A percentile compares a stretch with the other conserved stretches of the same genome.
Conservation (phyloP, 2,888 invertebrate species). For the Eupithecia abbreviata region DNA sequence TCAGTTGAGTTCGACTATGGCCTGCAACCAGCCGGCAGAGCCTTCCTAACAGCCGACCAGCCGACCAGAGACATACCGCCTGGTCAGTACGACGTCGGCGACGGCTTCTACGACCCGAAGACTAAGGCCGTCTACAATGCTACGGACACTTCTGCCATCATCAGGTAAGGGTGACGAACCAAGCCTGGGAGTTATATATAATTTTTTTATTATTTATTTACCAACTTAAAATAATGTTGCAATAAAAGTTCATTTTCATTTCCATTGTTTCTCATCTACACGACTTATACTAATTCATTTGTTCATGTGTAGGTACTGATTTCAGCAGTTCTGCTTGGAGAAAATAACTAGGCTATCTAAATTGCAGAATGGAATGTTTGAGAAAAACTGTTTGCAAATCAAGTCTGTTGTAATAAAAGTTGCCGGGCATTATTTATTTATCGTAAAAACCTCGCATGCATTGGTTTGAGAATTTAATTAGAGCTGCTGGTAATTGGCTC, state of each 20-base stretch:
- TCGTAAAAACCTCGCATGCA: conserved; percentile 1
- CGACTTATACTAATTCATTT: too few species aligned
- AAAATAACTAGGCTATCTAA: too few species aligned
- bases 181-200: too few species aligned
- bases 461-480: conserved; percentile 45
- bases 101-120: conserved; percentile 87
- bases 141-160: conserved; percentile 58
- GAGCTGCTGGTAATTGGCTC: conserved; percentile 50
- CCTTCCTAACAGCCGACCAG: conserved; percentile 84
- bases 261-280: too few species aligned
- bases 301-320: too few species aligned
- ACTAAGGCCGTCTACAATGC: conserved; percentile 71
- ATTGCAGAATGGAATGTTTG: background rate
- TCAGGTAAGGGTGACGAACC: conserved; percentile 54
- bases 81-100: conserved; percentile 88
- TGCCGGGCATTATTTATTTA: background rate
- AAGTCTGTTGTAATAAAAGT: background rate
- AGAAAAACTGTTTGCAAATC: background rate
- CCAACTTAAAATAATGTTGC: too few species aligned
- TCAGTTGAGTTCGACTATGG: conserved; percentile 76
- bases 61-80: conserved; percentile 84
- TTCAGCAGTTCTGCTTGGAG: too few species aligned
- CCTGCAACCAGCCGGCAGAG: conserved; percentile 86
- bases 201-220: too few species aligned
- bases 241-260: too few species aligned